Conservation (phyloP, 2,113 vertebrate genomes). For the Oriolus oriolus region DNA sequence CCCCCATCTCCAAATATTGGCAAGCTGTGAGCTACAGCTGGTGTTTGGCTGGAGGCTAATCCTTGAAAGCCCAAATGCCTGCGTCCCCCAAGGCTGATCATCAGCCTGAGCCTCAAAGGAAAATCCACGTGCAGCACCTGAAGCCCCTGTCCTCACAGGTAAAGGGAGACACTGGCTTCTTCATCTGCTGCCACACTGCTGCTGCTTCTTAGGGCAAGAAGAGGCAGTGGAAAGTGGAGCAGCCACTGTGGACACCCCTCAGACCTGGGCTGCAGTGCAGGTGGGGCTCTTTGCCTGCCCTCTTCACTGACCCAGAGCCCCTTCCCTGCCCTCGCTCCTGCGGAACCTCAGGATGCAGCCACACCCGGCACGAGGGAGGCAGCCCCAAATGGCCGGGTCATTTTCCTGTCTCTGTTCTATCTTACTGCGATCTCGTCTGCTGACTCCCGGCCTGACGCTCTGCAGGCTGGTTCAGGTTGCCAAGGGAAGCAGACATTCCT, state of each 20-base stretch:
- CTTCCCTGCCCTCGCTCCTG: too few relatives aligned
- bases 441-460: neutral
- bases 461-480: neutral
- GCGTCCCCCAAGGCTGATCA: neutral
- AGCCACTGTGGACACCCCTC: neutral
- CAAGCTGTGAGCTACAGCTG: neutral
- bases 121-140: neutral
- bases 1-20: neutral
- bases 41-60: neutral
- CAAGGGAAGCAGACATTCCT: neutral
- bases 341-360: neutral
- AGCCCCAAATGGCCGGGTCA: neutral
- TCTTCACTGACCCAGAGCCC: neutral
- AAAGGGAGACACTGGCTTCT: neutral
- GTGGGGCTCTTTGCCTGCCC: neutral
- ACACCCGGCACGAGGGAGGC: neutral
- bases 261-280: neutral
- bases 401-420: neutral
- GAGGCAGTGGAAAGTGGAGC: neutral
- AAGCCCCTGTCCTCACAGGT: neutral
- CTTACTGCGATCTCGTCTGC: neutral
- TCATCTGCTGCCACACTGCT: neutral
- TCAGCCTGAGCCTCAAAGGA: neutral
- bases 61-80: neutral
- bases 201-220: neutral